Base-by-base conservation (phyloP, 2,113 vertebrate species). In the Nipponia nippon region DNA sequence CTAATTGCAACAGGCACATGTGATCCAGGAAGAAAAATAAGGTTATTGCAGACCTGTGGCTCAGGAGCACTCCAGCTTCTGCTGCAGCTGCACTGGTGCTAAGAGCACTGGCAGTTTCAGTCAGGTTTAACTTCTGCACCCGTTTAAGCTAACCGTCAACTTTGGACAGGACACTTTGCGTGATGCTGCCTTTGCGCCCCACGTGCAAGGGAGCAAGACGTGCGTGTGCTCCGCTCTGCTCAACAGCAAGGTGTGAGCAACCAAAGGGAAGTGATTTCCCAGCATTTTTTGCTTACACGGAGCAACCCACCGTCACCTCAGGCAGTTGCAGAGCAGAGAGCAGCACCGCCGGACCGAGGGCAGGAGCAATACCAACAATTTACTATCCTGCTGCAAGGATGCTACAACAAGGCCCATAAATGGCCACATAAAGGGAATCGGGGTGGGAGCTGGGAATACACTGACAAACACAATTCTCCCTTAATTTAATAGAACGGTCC, bases 401-500 rank as follows among this genome's bases (percentile, higher is more conserved):
- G 81, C 71, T 87, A n/a, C 83, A 3, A 11, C 13, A 8, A 56
- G 53, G 19, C 16, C 63, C 55, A 3, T 65, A 55, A 49, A 91
- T 3, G 62, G 69, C 71, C 65, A 29, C 63, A 42, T 61, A 81
- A 91, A 80, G 82, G 89, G 91, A 93, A 59, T 29, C 16, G 9
- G 87, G 55, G 80, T 71, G 61, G 94, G 85, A 95, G 96, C 80
- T 26, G 69, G 70, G 80, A 93, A 87, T 87, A 76, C 46, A 40
- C 80, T 50, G 82, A 91, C 91, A 91, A 95, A 80, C 94, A 95
- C 91, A 90, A 80, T 95, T 94, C 91, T 92, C 81, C 92, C 85
- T 85, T 97, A 89, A 96, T 97, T 97, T 93, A 96, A 91, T 92
- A 71, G 72, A 71, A 77, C 1, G 4, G 85, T 79, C 93, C 96